A percentile compares a stretch with the other conserved stretches of the same genome.
Evolutionary conservation across 2,888 invertebrate species (phyloP).

Genomic region (Drosophila rellima): DNA sequence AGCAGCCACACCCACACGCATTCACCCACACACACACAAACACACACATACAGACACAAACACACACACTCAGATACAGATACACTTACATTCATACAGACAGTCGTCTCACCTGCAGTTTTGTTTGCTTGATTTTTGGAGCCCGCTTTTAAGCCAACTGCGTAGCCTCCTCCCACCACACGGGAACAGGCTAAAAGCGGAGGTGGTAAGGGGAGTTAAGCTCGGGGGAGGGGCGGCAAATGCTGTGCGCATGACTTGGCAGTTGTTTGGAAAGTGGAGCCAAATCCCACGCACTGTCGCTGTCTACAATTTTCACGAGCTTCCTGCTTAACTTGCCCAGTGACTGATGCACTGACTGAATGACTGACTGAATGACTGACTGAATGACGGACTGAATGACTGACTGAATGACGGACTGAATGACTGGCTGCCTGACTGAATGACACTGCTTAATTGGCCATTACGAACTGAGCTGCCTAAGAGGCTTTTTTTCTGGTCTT

Average conservation of each 20-base stretch:
- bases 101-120: slow-evolving; percentile 52
- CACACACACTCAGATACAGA: background rate
- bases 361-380: slow-evolving; percentile 36
- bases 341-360: slow-evolving; percentile 39
- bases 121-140: slow-evolving; percentile 36
- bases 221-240: slow-evolving; percentile 17
- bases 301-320: slow-evolving; percentile 49
- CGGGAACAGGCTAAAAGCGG: background rate
- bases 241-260: slow-evolving; percentile 71
- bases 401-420: slow-evolving; percentile 32
- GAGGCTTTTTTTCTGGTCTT: slow-evolving; percentile 56
- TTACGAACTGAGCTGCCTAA: slow-evolving; percentile 61
- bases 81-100: background rate
- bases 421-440: slow-evolving; percentile 38
- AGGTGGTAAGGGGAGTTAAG: background rate
- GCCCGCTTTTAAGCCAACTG: slow-evolving; percentile 55
- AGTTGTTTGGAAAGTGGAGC: slow-evolving; percentile 61
- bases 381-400: slow-evolving; percentile 46
- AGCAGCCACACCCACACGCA: slow-evolving; percentile 37
- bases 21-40: slow-evolving; percentile 6
- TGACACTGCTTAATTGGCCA: slow-evolving; percentile 77
- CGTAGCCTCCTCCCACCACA: slow-evolving; percentile 62
- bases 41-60: slow-evolving; percentile 1
- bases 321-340: slow-evolving; percentile 68
- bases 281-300: slow-evolving; percentile 68